These are phyloP conservation scores for Turritopsis dohrnii DNA, from an alignment of 30 jellyfish, hydroid and myxozoan species.

Conservation along the genomic window DNA sequence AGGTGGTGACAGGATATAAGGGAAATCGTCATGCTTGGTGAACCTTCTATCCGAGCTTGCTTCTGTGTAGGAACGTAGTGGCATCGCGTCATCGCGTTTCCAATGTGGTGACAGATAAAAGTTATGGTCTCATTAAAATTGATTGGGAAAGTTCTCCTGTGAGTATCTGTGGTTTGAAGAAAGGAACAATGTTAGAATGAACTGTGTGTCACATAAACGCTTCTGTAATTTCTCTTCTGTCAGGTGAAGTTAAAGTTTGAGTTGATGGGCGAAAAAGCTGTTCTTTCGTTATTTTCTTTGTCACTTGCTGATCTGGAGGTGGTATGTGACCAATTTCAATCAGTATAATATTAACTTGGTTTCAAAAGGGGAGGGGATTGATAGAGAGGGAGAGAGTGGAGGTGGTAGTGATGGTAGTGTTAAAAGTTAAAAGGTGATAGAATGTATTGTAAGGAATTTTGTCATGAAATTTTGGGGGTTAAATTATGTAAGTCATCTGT, in stretches of 20 bases:
- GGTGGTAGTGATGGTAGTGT: too few relatives aligned
- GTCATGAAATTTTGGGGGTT: too few relatives aligned
- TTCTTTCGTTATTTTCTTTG: conserved; percentile 34
- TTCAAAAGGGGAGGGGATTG: background rate
- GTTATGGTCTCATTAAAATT: conserved; percentile 67
- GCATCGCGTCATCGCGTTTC: conserved; percentile 85
- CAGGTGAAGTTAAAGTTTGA: conserved; percentile 55
- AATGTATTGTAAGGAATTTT: too few relatives aligned
- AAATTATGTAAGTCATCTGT: too few relatives aligned
- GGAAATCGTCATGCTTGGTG: too few relatives aligned
- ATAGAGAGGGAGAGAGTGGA: too few relatives aligned
- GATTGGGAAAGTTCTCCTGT: conserved; percentile 60
- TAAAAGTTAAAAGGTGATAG: too few relatives aligned
- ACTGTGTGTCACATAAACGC: background rate
- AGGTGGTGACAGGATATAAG: background rate
- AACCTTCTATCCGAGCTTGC: background rate
- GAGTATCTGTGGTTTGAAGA: background rate
- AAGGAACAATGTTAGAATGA: background rate
- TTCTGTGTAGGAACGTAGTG: conserved; percentile 64
- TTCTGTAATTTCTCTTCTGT: background rate
- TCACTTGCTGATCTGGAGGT: conserved; percentile 61
- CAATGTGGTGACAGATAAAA: conserved; percentile 71
- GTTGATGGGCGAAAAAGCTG: conserved; percentile 56
- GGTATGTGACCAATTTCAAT: conserved; percentile 35
- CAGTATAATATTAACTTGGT: background rate